Evolutionary conservation across 2,113 vertebrate genomes (phyloP).

Genomic region (Baryphthengus martii): DNA sequence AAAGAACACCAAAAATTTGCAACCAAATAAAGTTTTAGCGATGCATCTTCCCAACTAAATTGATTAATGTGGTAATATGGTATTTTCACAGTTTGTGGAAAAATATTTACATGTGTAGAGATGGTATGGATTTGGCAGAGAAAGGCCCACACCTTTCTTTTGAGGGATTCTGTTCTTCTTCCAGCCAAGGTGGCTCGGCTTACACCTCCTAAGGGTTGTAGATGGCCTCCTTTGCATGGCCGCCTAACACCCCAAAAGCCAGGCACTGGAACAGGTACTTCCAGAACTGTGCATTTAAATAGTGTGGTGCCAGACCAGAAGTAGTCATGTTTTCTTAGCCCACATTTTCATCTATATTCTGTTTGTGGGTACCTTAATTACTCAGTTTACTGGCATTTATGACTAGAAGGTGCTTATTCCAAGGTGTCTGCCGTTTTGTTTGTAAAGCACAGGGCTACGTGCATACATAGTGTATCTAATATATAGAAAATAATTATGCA

Average conservation of each 20-base stretch:
- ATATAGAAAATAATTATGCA: not conserved
- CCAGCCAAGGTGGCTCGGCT: not conserved
- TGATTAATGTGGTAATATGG: not conserved
- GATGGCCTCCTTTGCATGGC: not conserved
- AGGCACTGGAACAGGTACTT: not conserved
- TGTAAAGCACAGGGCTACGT: not conserved
- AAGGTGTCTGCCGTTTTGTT: not conserved
- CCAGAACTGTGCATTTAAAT: not conserved
- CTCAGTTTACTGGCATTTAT: not conserved
- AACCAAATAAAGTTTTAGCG: not conserved
- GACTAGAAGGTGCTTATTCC: not conserved
- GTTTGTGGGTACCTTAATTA: not conserved
- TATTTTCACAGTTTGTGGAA: not conserved
- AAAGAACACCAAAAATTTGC: not conserved
- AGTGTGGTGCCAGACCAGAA: not conserved
- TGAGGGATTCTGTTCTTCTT: not conserved
- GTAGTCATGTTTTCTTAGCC: not conserved
- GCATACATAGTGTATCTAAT: not conserved
- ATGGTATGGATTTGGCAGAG: not conserved
- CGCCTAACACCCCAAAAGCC: rapidly evolving
- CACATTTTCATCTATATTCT: not conserved
- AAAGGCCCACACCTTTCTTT: not conserved
- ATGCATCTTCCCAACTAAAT: not conserved
- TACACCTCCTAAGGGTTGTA: not conserved
- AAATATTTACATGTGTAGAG: not conserved